A percentile compares a stretch with the other conserved stretches of the same genome.
Conservation (phyloP, 1,140 invertebrate genomes). For the Acromyrmex charruanus region DNA sequence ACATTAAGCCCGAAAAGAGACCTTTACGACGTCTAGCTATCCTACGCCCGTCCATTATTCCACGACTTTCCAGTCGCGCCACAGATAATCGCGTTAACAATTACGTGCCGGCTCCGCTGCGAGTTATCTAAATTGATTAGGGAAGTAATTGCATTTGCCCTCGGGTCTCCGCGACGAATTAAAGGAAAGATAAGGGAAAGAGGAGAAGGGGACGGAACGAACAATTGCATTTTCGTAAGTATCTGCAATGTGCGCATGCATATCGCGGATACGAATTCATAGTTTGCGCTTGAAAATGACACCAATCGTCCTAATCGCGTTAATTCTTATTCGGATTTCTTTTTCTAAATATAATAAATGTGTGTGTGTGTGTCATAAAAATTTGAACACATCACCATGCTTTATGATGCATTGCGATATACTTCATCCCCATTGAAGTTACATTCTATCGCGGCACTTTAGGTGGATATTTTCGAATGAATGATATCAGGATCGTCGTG, state of each 20-base stretch:
- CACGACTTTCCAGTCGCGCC: constrained; percentile 58
- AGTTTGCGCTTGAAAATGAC: neutral
- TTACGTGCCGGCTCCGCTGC: constrained; percentile 76
- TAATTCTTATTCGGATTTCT: neutral
- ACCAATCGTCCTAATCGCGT: neutral
- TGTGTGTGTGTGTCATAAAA: neutral
- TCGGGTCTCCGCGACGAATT: constrained; percentile 67
- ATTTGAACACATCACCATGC: neutral
- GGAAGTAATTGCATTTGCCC: constrained; percentile 78
- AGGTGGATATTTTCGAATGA: constrained; percentile 32
- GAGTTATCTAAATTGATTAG: constrained; percentile 82
- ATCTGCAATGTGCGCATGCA: neutral
- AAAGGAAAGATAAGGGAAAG: constrained; percentile 42
- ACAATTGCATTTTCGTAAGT: constrained; percentile 18
- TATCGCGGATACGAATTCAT: neutral
- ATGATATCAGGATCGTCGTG: constrained; percentile 11
- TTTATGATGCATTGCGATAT: neutral
- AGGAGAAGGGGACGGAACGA: neutral
- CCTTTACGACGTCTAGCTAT: constrained; percentile 50
- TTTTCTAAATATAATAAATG: neutral
- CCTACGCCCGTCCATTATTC: constrained; percentile 64
- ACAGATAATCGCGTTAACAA: constrained; percentile 77
- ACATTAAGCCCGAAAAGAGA: constrained; percentile 25
- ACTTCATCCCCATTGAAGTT: neutral
- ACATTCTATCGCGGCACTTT: constrained; percentile 25